Percentiles rank a stretch among this genome's conserved stretches.
Conservation (phyloP, 1,140 invertebrate genomes). For the Chlorops oryzae region DNA sequence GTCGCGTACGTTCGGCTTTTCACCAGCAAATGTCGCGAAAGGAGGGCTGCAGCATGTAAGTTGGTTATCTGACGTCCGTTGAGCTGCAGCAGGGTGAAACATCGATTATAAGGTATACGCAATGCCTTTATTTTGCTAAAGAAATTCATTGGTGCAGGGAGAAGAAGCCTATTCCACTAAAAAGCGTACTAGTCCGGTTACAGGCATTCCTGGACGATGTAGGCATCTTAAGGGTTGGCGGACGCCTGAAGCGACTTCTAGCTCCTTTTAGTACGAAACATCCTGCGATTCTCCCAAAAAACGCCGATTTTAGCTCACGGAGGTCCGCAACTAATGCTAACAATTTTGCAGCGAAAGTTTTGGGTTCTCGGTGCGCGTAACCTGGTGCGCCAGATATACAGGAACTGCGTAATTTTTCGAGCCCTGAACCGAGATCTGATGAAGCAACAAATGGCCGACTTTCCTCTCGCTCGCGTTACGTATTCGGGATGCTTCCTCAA, state of each 20-base stretch:
- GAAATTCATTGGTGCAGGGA: neutral
- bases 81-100: neutral
- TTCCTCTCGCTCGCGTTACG: neutral
- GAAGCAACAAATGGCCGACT: too few species aligned
- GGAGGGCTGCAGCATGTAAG: neutral
- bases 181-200: too few species aligned
- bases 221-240: too few species aligned
- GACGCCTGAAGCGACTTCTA: too few species aligned
- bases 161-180: too few species aligned
- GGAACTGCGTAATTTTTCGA: neutral
- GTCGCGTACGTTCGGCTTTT: neutral
- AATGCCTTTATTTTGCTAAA: too few species aligned
- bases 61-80: neutral
- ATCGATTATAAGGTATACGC: neutral
- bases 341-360: neutral
- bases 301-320: too few species aligned
- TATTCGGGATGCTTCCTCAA: neutral
- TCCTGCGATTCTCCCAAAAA: too few species aligned
- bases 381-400: neutral
- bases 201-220: too few species aligned
- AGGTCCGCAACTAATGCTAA: neutral
- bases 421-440: too few species aligned
- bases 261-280: too few species aligned
- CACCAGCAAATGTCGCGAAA: neutral
- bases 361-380: too few species aligned